Base-by-base conservation (phyloP, 1,140 invertebrate species). In the Caenorhabditis briggsae region DNA sequence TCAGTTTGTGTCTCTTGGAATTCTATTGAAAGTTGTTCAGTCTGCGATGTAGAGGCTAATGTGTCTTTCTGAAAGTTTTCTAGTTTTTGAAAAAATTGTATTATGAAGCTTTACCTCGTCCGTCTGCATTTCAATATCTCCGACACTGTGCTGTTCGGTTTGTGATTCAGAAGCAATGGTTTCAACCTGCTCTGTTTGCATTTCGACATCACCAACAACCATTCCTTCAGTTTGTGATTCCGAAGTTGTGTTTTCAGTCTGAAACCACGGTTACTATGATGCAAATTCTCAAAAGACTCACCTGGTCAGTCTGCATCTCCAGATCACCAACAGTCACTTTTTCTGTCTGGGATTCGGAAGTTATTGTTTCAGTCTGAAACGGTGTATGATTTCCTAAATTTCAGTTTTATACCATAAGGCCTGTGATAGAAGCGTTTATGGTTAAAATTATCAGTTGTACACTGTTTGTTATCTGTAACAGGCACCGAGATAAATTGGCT, bases 1-100 rank as follows among this genome's bases (percentile, higher is more conserved):
- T 78, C 70, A 11, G 70, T 78, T 53, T 78, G 70, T 23, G 70
- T 78, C 23, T 78, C 18, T 50, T 78, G 43, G 18, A 78, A 5
- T 78, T 78, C 70, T 8, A 11, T n/a, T n/a, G 11, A 2, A 18
- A 23, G 70, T 25, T 50, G 43, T 14, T 78, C 70, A 5, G 70
- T 78, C 50, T 78, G 70, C 0, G 46, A 78, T 78, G 48, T 46
- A 18, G 46, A 50, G 2, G 70, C 20, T 2, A 53, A 23, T 6
- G n/a, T 50, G 16, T 78, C 70, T 23, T 50, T 48, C 70, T 78
- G 20, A 1, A 78, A 78, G 20, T 46, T 23, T 70, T 9, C 18
- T 3, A 14, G 12, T 25, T 33, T 11, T 11, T n/a, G n/a, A n/a
- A 25, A 12, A 25, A 0, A 25, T 6, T 61, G 59, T 33, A 61